Evolutionary conservation across 2,888 invertebrate genomes (phyloP).

Genomic region (Drosophila imparisetae): DNA sequence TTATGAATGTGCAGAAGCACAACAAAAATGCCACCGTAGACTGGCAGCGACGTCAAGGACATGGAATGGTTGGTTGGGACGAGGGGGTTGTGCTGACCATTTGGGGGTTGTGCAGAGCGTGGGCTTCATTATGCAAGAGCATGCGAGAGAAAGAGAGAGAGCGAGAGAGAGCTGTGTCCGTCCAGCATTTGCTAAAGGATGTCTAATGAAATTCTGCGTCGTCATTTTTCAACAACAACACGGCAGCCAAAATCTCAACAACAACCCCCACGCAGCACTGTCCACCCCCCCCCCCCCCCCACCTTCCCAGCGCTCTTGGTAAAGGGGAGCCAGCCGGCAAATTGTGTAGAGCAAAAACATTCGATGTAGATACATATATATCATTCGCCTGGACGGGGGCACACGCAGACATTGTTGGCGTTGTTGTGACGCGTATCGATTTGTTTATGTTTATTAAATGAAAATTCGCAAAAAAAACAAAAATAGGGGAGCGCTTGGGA

Average conservation of each 20-base stretch:
- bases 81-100: conserved; percentile 10
- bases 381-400: neutral
- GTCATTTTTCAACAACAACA: conserved; percentile 65
- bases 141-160: conserved; percentile 11
- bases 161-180: neutral
- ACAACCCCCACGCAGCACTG: conserved; percentile 35
- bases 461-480: conserved; percentile 51
- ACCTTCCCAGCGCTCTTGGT: conserved; percentile 7
- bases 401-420: conserved; percentile 48
- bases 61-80: conserved; percentile 16
- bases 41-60: conserved; percentile 51
- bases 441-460: conserved; percentile 79
- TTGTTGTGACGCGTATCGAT: conserved; percentile 81
- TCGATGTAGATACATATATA: conserved; percentile 2
- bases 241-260: conserved; percentile 44
- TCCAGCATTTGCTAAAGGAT: conserved; percentile 51
- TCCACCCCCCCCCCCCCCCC: neutral
- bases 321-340: conserved; percentile 50
- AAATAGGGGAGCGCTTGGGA: conserved; percentile 13
- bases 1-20: conserved; percentile 78
- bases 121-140: conserved; percentile 51
- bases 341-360: conserved; percentile 37
- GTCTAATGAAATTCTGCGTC: conserved; percentile 64
- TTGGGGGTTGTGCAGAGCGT: conserved; percentile 29
- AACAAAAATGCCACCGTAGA: conserved; percentile 73